Evolutionary conservation across 1,140 invertebrate species (phyloP), one percentile per base, ranked within the genome.

Genomic region (Yoshiicerus persimilis): DNA sequence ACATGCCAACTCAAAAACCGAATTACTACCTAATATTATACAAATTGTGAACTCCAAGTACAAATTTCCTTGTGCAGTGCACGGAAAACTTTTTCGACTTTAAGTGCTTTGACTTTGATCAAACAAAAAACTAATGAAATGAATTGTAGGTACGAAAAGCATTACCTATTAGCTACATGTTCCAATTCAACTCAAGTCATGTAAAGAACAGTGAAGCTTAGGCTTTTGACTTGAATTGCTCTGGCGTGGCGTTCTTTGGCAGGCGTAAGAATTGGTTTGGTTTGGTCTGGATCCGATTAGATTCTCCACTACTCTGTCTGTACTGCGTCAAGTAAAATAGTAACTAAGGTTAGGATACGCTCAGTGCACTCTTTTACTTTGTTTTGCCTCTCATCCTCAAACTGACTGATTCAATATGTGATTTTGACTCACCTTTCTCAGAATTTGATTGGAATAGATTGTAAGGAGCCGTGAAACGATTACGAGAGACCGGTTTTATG

Each of bases 111-210:
- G 75, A 80, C 75, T 80, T 80, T 80, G 75, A 80, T 80, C 75
- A 80, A 80, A 80, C 75, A 80, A 80, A 80, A 80, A 80, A 80
- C 75, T 80, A 80, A 80, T 80, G 75, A 80, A 80, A 80, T 80
- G 75, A 80, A 80, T 34, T 80, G 75, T 80, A 80, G 62, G 62
- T 66, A n/a, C 13, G 75, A 30, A 9, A 70, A 13, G 66, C 30
- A 66, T 56, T 66, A 66, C 8, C 66, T 30, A 30, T 70, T 11
- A 16, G 41, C 20, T 41, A n/a, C 13, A 41, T 41, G 13, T 41
- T 6, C 11, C 2, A 66, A 32, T n/a, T 80, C 8, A 38, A 80
- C 32, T 3, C 0, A n/a, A 36, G 75, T 80, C 32, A 25, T 36
- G 75, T n/a, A 36, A 34, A 80, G 30, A 80, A 34, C 32, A 80